Evolutionary conservation across 2,113 vertebrate species (phyloP), one percentile per base, ranked within the genome.

Genomic region (Microcebus murinus): DNA sequence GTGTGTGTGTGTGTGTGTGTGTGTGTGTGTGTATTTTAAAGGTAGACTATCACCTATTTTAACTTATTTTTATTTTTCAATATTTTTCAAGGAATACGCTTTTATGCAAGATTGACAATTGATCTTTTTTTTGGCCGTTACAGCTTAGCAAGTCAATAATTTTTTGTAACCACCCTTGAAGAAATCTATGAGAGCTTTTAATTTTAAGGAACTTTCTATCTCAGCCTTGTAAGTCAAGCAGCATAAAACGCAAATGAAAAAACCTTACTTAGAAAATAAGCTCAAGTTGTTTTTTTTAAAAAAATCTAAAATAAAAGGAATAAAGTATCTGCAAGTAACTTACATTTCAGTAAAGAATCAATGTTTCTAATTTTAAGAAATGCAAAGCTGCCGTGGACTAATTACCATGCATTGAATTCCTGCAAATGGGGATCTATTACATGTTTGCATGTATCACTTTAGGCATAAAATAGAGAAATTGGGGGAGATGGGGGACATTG

Each of bases 151-250:
- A 65, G 45, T 82, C 88, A 83, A 76, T 97, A 90, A 59, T 87
- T 86, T 48, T 87, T 95, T 86, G 36, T 59, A 80, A 91, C 36
- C 34, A 90, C 68, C 84, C 70, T 92, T 83, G 55, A 91, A 94
- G 77, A 96, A 95, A 92, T 90, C 39, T 77, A 87, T 50, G 73
- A 88, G 61, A 92, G 34, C 23, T 92, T 96, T 95, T 87, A 88
- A 94, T 95, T 96, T 90, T 88, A 88, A 96, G 65, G 18, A 55
- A 71, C 63, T 96, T 57, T 73, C 73, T 8, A 4, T 86, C 50
- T 45, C 79, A 85, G 42, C 84, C n/a, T 39, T 82, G 48, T 42
- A 13, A 76, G 39, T 95, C 84, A 84, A 74, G 7, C 5, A 87
- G 77, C 39, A 73, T 86, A 87, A 85, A 85, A 91, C 55, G 91